Base-by-base conservation (phyloP, 2,113 vertebrate species). In the Hippocampus guttulatus region DNA sequence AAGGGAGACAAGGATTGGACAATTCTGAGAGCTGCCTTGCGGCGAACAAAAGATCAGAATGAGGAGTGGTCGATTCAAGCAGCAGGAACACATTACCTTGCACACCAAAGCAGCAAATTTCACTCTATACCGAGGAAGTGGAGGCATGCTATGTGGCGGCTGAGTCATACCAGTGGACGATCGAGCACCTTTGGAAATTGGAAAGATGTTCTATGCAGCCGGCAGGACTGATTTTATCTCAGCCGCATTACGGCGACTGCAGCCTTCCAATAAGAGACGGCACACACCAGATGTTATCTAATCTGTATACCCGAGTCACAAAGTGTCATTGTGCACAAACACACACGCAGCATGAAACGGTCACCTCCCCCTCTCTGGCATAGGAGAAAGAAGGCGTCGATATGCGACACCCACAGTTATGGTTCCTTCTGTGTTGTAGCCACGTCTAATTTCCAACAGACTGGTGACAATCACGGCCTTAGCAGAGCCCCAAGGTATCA, bases 261-360 rank as follows among this genome's bases (percentile, higher is more conserved):
- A 81, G 69, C 55, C 75, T 71, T 64, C 76, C 84, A 84, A 60
- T 33, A 38, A 57, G 62, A 82, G 65, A 78, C 40, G 71, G 65
- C 55, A 80, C 69, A 68, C 71, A 75, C 71, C 1, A 43, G 69
- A 60, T 76, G 69, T 76, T 84, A 89, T 89, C 82, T 87, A 82
- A 89, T 89, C 85, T 81, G 73, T 78, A 78, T 69, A 86, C 84
- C 84, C 69, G 80, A 87, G 81, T 85, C 85, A 85, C 69, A 86
- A 74, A 77, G 69, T 81, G 83, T 78, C 76, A 78, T 63, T 60
- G 57, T 71, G 64, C 71, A 83, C 68, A 81, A 54, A 81, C 11
- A 76, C 65, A 71, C 45, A 74, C 57, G 52, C 65, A 51, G 65
- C 43, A 78, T 88, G 79, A 90, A 76, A 67, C 90, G 75, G 84